Conservation (phyloP, 2,888 invertebrate genomes). For the Nephrotoma guestfalica region DNA sequence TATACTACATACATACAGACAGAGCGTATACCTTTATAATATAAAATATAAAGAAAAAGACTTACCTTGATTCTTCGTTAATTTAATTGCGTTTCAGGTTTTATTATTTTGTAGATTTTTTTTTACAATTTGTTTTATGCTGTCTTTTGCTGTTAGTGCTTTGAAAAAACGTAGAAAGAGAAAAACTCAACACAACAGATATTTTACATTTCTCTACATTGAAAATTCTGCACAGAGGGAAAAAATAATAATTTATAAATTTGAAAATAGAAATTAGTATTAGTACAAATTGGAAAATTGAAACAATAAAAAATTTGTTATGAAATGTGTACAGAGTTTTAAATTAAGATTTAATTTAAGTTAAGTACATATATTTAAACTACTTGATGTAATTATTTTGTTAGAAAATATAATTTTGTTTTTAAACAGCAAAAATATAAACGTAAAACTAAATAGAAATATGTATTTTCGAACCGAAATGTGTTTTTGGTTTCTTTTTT, state of each 20-base stretch:
- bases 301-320: too few relatives aligned
- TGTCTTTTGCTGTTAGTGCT: neutral
- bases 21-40: neutral
- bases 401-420: neutral
- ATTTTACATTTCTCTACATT: neutral
- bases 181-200: neutral
- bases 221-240: neutral
- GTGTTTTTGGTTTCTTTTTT: neutral
- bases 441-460: neutral
- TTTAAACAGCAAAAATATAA: neutral
- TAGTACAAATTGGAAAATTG: too few relatives aligned
- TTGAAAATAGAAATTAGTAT: neutral
- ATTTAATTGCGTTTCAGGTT: neutral
- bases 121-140: neutral
- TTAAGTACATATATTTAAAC: too few relatives aligned
- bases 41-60: neutral
- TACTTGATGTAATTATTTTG: too few relatives aligned
- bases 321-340: too few relatives aligned
- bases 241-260: neutral
- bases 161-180: neutral
- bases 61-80: neutral
- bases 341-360: too few relatives aligned
- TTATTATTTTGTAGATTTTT: neutral
- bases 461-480: neutral
- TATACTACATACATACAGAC: neutral